Percentiles rank a stretch among this genome's conserved stretches.
Evolutionary conservation across 2,888 invertebrate genomes (phyloP).

Genomic region (Ceramica pisi): DNA sequence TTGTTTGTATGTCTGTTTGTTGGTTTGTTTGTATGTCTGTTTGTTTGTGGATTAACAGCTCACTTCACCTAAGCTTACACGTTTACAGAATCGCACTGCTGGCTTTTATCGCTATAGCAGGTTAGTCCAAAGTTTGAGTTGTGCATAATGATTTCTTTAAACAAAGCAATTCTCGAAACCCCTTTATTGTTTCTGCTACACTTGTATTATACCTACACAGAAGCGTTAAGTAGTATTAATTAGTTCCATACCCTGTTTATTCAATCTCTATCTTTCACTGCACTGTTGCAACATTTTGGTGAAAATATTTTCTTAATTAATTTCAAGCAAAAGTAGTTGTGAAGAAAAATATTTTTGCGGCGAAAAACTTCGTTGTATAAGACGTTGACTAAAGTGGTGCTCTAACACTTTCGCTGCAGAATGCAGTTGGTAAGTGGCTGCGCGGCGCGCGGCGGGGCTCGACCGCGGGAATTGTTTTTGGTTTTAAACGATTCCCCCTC

Average conservation of each 20-base stretch:
- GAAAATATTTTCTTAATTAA: conserved; percentile 11
- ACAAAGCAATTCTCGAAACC: too few species aligned
- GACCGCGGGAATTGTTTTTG: conserved; percentile 55
- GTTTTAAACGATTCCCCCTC: conserved; percentile 54
- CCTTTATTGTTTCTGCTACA: neutral
- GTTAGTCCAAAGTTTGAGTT: too few species aligned
- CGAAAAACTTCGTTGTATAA: conserved; percentile 32
- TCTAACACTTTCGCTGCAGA: conserved; percentile 51
- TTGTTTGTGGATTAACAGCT: too few species aligned
- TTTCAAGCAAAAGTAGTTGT: conserved; percentile 10
- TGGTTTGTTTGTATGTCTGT: too few species aligned
- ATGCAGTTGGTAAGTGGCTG: conserved; percentile 54
- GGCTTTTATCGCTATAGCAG: too few species aligned
- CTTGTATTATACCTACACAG: neutral
- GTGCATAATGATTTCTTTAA: too few species aligned
- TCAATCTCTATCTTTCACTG: conserved; percentile 1
- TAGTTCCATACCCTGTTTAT: neutral
- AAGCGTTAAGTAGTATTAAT: neutral
- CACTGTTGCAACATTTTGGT: conserved; percentile 2
- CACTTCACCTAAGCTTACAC: too few species aligned
- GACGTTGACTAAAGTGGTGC: conserved; percentile 48
- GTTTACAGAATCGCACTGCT: too few species aligned
- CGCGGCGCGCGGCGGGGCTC: conserved; percentile 21
- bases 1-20: too few species aligned
- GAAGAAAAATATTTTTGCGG: conserved; percentile 23